Evolutionary conservation across 2,113 vertebrate species (phyloP).

Genomic region (Pangasianodon hypophthalmus): DNA sequence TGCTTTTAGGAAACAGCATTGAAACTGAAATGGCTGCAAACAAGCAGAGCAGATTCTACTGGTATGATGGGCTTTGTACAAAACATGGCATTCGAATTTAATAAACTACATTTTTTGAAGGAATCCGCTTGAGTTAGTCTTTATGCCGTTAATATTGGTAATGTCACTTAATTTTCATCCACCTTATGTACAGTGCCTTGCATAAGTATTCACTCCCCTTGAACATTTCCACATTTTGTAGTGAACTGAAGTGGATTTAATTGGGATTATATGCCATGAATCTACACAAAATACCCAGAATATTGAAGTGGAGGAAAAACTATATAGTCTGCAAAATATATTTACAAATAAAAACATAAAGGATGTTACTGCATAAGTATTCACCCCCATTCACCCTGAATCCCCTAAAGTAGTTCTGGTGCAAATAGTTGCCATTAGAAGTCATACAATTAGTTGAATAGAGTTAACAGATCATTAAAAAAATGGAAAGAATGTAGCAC

Average conservation of each 20-base stretch:
- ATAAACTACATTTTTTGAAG: constrained; percentile 38
- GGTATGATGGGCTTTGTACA: constrained; percentile 4
- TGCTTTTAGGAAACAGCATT: constrained; percentile 13
- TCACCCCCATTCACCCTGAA: not conserved
- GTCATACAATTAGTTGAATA: not conserved
- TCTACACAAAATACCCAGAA: not conserved
- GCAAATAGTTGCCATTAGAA: not conserved
- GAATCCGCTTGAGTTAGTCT: not conserved
- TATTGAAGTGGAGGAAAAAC: not conserved
- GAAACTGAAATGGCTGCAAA: not conserved
- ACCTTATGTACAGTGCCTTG: not conserved
- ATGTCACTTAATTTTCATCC: not conserved
- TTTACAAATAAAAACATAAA: not conserved
- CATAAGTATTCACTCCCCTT: not conserved
- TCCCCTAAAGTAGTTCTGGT: not conserved
- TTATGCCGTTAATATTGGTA: not conserved
- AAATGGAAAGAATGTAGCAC: not conserved
- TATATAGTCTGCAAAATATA: not conserved
- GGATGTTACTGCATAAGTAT: not conserved
- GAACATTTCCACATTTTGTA: not conserved
- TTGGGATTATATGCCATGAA: not conserved
- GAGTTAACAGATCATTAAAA: not conserved
- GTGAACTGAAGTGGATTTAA: not conserved
- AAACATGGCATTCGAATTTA: not conserved
- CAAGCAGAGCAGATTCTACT: constrained; percentile 7